These are phyloP conservation scores for Ambastaia sidthimunki DNA, from an alignment of 2,797 vertebrate genomes.

Conservation along the genomic window DNA sequence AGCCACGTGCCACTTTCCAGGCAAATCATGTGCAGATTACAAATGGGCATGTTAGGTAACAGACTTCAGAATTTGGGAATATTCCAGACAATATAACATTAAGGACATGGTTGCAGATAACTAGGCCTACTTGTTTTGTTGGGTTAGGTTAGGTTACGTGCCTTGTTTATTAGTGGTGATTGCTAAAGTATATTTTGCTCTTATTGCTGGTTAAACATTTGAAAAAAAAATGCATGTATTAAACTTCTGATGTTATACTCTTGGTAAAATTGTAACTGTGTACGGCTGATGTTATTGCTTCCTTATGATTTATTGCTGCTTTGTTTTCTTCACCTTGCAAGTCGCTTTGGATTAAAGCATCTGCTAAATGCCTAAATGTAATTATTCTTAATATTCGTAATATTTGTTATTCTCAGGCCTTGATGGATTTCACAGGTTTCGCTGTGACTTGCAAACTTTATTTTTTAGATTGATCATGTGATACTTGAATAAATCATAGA, in stretches of 20 bases:
- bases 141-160: not conserved
- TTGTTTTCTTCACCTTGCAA: too few relatives aligned
- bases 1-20: slow-evolving; percentile 45
- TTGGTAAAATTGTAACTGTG: too few relatives aligned
- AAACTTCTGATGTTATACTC: too few relatives aligned
- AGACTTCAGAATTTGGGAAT: not conserved
- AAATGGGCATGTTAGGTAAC: slow-evolving; percentile 10
- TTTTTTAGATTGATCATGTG: not conserved
- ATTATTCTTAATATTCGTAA: too few relatives aligned
- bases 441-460: not conserved
- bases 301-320: too few relatives aligned
- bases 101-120: slow-evolving; percentile 28
- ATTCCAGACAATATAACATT: slow-evolving; percentile 17
- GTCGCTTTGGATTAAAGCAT: too few relatives aligned
- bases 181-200: not conserved
- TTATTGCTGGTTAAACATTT: not conserved
- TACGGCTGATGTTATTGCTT: too few relatives aligned
- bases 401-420: too few relatives aligned
- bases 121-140: not conserved
- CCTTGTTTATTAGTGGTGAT: not conserved
- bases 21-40: slow-evolving; percentile 32
- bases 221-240: too few relatives aligned
- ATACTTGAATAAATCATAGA: not conserved
- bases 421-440: too few relatives aligned
- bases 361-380: too few relatives aligned